Conservation (phyloP, 2,113 vertebrate genomes). For the Hiodon alosoides region DNA sequence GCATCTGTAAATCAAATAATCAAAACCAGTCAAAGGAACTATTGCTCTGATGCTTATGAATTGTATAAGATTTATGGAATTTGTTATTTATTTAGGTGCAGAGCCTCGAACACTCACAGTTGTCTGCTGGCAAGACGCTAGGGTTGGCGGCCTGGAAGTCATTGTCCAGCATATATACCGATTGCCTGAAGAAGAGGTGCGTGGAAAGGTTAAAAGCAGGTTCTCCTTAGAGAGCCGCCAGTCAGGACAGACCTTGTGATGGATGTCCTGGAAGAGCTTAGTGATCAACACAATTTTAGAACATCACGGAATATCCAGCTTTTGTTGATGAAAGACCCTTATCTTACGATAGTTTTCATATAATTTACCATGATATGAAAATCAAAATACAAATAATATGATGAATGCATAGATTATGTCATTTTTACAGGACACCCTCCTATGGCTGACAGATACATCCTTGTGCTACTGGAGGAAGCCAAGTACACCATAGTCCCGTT, state of each 20-base stretch:
- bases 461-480: not conserved
- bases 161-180: constrained; percentile 13
- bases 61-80: not conserved
- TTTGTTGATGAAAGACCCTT: no score
- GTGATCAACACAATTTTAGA: no score
- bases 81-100: no score
- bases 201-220: not conserved
- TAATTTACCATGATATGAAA: no score
- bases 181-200: constrained; percentile 31
- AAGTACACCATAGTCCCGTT: not conserved
- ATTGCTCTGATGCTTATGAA: not conserved
- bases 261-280: no score
- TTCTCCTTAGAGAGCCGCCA: no score
- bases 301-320: no score
- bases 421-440: not conserved
- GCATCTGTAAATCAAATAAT: no score
- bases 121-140: constrained; percentile 4
- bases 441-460: not conserved
- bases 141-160: constrained; percentile 13
- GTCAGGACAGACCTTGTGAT: no score
- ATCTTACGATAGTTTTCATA: no score
- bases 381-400: no score
- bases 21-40: not conserved
- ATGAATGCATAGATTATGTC: no score
- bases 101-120: constrained; percentile 33